Evolutionary conservation across 1,140 invertebrate species (phyloP).

Genomic region (Papilio machaon): DNA sequence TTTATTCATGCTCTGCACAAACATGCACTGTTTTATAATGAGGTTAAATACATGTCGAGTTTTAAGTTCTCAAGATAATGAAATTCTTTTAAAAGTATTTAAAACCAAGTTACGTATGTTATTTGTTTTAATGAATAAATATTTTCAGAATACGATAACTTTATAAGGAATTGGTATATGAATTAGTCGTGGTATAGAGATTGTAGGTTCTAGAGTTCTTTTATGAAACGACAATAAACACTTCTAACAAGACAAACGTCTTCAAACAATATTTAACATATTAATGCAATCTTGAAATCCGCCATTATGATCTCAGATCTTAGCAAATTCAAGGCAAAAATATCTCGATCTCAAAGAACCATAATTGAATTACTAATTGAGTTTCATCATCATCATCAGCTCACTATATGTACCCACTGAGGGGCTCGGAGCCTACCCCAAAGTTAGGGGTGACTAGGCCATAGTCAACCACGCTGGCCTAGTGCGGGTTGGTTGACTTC

Average conservation of each 20-base stretch:
- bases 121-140: too few relatives aligned
- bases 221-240: neutral
- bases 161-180: neutral
- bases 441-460: too few relatives aligned
- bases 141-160: too few relatives aligned
- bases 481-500: too few relatives aligned
- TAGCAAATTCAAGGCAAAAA: neutral
- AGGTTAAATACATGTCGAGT: slow-evolving; percentile 19
- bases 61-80: slow-evolving; percentile 15
- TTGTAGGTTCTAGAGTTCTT: neutral
- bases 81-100: neutral
- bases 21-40: slow-evolving; percentile 23
- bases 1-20: slow-evolving; percentile 22
- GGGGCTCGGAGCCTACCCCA: too few relatives aligned
- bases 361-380: neutral
- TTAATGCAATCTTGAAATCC: neutral
- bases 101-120: neutral
- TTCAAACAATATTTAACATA: neutral
- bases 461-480: too few relatives aligned
- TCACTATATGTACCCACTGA: too few relatives aligned
- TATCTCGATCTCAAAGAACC: neutral
- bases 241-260: neutral
- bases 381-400: too few relatives aligned
- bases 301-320: neutral
- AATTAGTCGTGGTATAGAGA: neutral